phyloP scores from a whole-genome alignment of 2,797 vertebrate genomes.

The Masticophis lateralis region DNA sequence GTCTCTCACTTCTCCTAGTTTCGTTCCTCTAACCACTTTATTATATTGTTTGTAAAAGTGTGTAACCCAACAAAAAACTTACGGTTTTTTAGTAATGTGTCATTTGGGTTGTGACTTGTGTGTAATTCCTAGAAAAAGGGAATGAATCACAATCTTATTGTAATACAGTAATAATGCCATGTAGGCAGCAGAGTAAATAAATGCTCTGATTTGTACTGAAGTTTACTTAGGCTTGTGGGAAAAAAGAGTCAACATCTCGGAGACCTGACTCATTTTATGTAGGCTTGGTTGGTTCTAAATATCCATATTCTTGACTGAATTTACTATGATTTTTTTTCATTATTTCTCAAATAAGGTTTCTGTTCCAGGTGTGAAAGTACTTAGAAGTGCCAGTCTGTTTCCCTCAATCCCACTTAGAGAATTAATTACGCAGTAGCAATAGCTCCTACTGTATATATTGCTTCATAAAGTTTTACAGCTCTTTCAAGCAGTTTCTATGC shows the following conservation, averaged over 20 bases:
- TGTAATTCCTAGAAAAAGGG: neutral
- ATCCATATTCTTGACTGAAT: neutral
- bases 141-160: neutral
- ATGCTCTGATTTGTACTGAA: neutral
- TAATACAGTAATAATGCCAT: neutral
- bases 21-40: neutral
- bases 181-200: neutral
- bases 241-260: neutral
- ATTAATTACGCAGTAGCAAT: neutral
- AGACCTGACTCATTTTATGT: neutral
- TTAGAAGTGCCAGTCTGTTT: neutral
- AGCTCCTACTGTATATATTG: too few species aligned
- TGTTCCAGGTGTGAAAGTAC: neutral
- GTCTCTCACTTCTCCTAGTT: neutral
- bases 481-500: neutral
- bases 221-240: neutral
- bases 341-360: neutral
- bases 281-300: neutral
- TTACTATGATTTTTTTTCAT: neutral
- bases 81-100: neutral
- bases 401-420: neutral
- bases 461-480: neutral
- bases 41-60: neutral
- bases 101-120: neutral
- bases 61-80: neutral